Evolutionary conservation across 2,113 vertebrate genomes (phyloP).

Genomic region (Bufo gargarizans): DNA sequence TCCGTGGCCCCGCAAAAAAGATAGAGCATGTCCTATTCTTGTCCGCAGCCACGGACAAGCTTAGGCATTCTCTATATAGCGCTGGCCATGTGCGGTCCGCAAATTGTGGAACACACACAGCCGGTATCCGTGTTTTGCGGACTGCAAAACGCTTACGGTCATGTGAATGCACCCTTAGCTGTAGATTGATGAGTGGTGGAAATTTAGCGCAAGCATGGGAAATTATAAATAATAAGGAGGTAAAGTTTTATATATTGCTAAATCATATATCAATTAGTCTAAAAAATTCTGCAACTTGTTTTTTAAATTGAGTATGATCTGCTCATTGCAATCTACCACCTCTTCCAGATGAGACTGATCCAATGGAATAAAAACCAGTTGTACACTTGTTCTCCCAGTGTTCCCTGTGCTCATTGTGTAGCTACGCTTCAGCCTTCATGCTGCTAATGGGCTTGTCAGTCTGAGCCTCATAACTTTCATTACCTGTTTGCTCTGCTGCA

Average conservation of each 20-base stretch:
- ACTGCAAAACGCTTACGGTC: no score
- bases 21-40: no score
- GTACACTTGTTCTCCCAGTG: background rate
- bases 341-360: background rate
- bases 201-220: background rate
- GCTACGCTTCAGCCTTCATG: background rate
- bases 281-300: background rate
- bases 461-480: background rate
- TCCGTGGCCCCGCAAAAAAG: no score
- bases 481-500: slow-evolving; percentile 31
- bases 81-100: no score
- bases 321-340: background rate
- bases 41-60: no score
- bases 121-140: no score
- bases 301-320: background rate
- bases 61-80: no score
- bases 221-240: background rate
- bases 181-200: background rate
- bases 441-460: slow-evolving; percentile 37
- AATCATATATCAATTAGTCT: background rate
- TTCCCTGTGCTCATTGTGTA: background rate
- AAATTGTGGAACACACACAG: no score
- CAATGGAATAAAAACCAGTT: background rate
- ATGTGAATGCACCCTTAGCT: no score
- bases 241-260: background rate